Evolutionary conservation across 2,797 vertebrate genomes (phyloP).

Genomic region (Pseudomugil tenellus): DNA sequence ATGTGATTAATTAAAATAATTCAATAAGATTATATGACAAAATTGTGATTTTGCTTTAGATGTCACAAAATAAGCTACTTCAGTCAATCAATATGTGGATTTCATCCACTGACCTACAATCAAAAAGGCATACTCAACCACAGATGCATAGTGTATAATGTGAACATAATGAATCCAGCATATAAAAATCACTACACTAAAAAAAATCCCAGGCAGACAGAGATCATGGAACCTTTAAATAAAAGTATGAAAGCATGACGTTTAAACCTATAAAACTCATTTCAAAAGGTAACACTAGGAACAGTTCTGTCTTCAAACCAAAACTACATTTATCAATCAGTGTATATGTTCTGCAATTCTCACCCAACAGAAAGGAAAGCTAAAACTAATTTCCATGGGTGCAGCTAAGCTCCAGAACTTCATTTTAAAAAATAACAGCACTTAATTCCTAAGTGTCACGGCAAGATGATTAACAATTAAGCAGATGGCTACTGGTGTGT

Average conservation of each 20-base stretch:
- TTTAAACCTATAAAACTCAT: constrained; percentile 63
- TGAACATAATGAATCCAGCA: not conserved
- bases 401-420: constrained; percentile 64
- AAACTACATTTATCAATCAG: constrained; percentile 21
- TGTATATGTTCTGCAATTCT: constrained; percentile 29
- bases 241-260: constrained; percentile 38
- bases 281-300: constrained; percentile 39
- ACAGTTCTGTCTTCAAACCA: constrained; percentile 25
- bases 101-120: not conserved
- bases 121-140: not conserved
- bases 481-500: constrained; percentile 34
- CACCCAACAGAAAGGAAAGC: constrained; percentile 36
- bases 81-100: not conserved
- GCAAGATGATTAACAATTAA: constrained; percentile 73
- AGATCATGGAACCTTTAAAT: constrained; percentile 19
- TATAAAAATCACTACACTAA: not conserved
- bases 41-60: not conserved
- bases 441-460: constrained; percentile 65
- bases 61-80: not conserved
- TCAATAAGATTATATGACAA: not conserved
- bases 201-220: constrained; percentile 5
- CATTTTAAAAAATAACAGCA: constrained; percentile 48
- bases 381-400: constrained; percentile 53
- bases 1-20: too few species aligned
- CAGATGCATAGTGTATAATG: not conserved